Evolutionary conservation across 2,113 vertebrate species (phyloP).

Genomic region (Peucedramus taeniatus): DNA sequence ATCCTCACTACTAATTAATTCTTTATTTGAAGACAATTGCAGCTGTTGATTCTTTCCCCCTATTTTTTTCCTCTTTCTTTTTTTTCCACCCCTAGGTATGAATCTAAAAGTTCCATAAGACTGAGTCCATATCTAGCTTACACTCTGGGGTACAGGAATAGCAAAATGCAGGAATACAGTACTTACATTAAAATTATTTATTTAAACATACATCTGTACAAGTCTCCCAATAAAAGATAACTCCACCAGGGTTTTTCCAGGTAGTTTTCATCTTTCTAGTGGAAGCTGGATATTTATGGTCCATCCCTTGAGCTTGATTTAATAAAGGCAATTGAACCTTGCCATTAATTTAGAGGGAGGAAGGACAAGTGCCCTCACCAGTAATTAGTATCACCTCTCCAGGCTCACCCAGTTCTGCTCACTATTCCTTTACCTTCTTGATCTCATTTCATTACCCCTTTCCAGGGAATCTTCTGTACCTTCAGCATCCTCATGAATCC

Average conservation of each 20-base stretch:
- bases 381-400: not conserved
- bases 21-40: not conserved
- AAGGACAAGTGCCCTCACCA: not conserved
- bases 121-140: not conserved
- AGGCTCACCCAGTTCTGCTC: not conserved
- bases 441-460: not conserved
- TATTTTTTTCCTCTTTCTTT: not conserved
- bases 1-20: not conserved
- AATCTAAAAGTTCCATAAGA: not conserved
- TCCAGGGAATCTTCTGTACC: not conserved
- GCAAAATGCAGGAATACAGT: not conserved
- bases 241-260: not conserved
- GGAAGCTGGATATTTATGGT: not conserved
- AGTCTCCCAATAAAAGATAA: not conserved
- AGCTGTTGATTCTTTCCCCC: not conserved
- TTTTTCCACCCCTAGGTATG: not conserved
- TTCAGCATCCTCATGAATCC: not conserved
- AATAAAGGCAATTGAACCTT: not conserved
- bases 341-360: not conserved
- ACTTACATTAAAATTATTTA: not conserved
- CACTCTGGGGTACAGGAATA: not conserved
- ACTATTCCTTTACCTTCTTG: not conserved
- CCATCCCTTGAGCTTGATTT: not conserved
- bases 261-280: not conserved
- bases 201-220: not conserved